Evolutionary conservation across 2,888 invertebrate genomes (phyloP), one percentile per base, ranked within the genome.

Genomic region (Phania funesta): DNA sequence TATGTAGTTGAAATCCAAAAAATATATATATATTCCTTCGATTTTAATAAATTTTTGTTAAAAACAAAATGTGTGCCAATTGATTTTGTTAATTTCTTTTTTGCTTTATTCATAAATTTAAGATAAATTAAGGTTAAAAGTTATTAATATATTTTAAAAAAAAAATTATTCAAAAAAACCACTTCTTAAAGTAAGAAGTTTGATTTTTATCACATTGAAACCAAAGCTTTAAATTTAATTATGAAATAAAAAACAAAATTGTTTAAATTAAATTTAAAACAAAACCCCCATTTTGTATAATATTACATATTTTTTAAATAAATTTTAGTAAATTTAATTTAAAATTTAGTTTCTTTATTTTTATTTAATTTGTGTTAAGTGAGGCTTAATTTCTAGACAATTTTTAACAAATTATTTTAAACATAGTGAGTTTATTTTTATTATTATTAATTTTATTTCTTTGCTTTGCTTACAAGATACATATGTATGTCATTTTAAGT

Each of bases 151-250:
- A 32, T 73, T 52, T 54, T 13, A 32, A 38, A 54, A 20, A 58
- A 46, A 32, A 41, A 38, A 41, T 35, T 44, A 64, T 20, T 8
- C 41, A 60, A 58, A 52, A 38, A 29, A 29, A 26, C 38, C 22
- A 56, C 64, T 71, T 79, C 65, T 79, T 73, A 52, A 65, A 65
- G 2, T 56, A 65, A 71, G 71, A 67, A 78, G 78, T 79, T 20
- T 50, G 9, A 44, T 64, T 78, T 71, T 64, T 67, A 80, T 50
- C 52, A 83, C 65, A 82, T 83, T 83, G 84, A 84, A 84, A 83
- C 84, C 84, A 85, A 84, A 84, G 84, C 84, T 84, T 83, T 84
- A 85, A 85, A 83, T 78, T 82, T 82, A 82, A 78, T 82, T 78
- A 74, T 73, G 65, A 80, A 75, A 80, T 56, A 79, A 78, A 70